Base-by-base conservation (phyloP, 2,797 vertebrate genomes). In the Parambassis ranga region DNA sequence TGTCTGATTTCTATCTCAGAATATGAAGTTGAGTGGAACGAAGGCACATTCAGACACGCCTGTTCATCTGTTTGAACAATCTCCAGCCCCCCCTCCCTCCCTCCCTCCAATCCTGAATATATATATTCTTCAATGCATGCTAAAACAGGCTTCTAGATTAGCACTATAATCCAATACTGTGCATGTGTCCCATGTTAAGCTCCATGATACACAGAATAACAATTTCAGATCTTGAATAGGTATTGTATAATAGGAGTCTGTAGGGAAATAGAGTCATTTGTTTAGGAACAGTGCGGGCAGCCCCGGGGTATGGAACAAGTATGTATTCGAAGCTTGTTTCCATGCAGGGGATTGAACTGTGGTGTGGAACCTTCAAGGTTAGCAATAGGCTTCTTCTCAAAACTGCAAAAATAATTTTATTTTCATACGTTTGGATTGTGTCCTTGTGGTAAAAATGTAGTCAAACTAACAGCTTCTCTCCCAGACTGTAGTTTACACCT, bases 1-100 rank as follows among this genome's bases (percentile, higher is more conserved):
- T 66, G 47, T 74, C 56, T 73, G 69, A 85, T 86, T 69, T 68
- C 56, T 76, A 79, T 84, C 77, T 55, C 44, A 49, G 36, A 71
- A 70, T 80, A 51, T 72, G 76, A 85, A 71, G n/a, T n/a, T n/a
- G 63, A 79, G 65, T 64, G 63, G 76, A 78, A 79, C 33, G 38
- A 57, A 65, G 22, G 23, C 35, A 56, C 59, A 72, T 69, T 75
- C 35, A 56, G 35, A 47, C 42, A 16, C 73, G 65, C 22, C 65
- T 39, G 46, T 77, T 80, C 82, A 84, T 89, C 83, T 84, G 79
- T 86, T 89, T 84, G 75, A 75, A 79, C 82, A 85, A 87, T 88
- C 82, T 81, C 47, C 73, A 63, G 57, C 13, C 22, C 24, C 43
- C 51, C 52, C 23, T 8, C 47, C 7, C 62, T 63, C 28, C 43